Conservation (phyloP, 2,113 vertebrate species). For the Cynoglossus semilaevis region DNA sequence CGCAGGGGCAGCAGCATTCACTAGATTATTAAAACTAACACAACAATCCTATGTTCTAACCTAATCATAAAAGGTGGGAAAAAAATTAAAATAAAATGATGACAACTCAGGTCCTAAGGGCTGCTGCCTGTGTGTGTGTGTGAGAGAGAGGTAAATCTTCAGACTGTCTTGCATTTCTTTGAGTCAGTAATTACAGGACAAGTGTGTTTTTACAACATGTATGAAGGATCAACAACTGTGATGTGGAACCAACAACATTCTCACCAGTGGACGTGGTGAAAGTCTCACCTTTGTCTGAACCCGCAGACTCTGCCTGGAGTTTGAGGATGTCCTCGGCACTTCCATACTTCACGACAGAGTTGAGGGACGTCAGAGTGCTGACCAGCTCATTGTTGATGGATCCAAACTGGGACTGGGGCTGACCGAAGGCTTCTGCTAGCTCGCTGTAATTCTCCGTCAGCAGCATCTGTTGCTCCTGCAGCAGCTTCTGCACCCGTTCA, state of each 20-base stretch:
- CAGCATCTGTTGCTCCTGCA: conserved; percentile 92
- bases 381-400: conserved; percentile 93
- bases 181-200: too few relatives aligned
- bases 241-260: neutral
- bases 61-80: too few relatives aligned
- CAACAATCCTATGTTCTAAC: too few relatives aligned
- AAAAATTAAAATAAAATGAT: too few relatives aligned
- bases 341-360: conserved; percentile 87
- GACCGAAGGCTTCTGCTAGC: conserved; percentile 90
- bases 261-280: neutral
- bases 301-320: conserved; percentile 49
- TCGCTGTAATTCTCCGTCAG: conserved; percentile 95
- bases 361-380: conserved; percentile 91
- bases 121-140: too few relatives aligned
- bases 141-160: too few relatives aligned
- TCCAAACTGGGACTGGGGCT: conserved; percentile 90
- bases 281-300: conserved; percentile 57
- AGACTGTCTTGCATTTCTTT: too few relatives aligned
- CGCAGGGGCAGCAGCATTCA: too few relatives aligned
- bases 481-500: conserved; percentile 88
- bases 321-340: conserved; percentile 80
- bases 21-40: too few relatives aligned
- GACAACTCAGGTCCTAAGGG: too few relatives aligned
- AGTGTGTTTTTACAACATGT: neutral
- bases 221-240: neutral